phyloP scores from a whole-genome alignment of 1,140 invertebrate genomes.

The Oryzaephilus surinamensis region DNA sequence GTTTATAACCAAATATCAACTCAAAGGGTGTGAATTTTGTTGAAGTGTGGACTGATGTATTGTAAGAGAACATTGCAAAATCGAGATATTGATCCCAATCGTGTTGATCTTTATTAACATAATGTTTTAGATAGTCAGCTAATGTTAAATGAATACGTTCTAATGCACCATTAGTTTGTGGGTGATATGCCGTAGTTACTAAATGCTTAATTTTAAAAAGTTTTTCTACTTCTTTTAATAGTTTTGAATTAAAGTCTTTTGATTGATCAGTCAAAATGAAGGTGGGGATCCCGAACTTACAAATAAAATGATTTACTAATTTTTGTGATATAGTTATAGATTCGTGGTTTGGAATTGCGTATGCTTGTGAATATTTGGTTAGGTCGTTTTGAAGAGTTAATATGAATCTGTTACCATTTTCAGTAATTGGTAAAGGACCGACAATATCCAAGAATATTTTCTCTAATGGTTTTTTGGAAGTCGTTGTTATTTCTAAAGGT shows the following conservation, averaged over 20 bases:
- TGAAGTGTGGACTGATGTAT: not conserved
- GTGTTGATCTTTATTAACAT: not conserved
- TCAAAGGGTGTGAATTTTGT: not conserved
- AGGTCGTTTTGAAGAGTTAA: slow-evolving; percentile 33
- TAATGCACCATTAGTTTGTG: slow-evolving; percentile 31
- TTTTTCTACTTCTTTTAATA: slow-evolving; percentile 26
- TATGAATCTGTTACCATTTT: slow-evolving; percentile 27
- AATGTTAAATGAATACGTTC: slow-evolving; percentile 34
- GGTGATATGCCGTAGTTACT: slow-evolving; percentile 20
- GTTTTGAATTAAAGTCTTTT: slow-evolving; percentile 23
- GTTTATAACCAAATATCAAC: not conserved
- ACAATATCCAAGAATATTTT: slow-evolving; percentile 25
- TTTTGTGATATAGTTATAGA: slow-evolving; percentile 24
- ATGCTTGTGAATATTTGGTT: slow-evolving; percentile 30
- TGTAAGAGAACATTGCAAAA: not conserved
- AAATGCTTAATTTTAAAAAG: slow-evolving; percentile 25
- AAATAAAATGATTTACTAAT: slow-evolving; percentile 25
- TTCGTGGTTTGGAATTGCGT: slow-evolving; percentile 31
- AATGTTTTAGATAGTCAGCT: slow-evolving; percentile 25
- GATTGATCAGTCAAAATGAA: slow-evolving; percentile 28
- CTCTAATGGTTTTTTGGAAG: slow-evolving; percentile 7
- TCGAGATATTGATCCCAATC: not conserved
- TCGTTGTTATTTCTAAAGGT: not conserved
- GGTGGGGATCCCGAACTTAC: slow-evolving; percentile 20
- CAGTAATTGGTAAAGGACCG: slow-evolving; percentile 23